Base-by-base conservation (phyloP, 2,888 invertebrate genomes). In the Ypsolopha scabrella region DNA sequence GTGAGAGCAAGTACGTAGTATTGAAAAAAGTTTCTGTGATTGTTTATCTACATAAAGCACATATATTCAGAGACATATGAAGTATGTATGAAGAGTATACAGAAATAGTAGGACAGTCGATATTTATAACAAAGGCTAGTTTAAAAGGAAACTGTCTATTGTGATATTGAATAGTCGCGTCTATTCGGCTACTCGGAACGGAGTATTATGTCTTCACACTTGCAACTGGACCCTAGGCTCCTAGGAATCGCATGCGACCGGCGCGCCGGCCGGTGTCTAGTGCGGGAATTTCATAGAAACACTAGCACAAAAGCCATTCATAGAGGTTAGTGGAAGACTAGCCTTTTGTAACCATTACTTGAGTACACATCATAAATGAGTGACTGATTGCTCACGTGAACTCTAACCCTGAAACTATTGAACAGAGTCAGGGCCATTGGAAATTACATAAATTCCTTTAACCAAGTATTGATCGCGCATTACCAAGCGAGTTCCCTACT, bases 71-170 rank as follows among this genome's bases (percentile, higher is more conserved):
- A n/a, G n/a, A 24, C 24, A 24, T 24, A 24, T 3, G 2, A 24
- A 24, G 2, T 24, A 24, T 24, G 4, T 4, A 24, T 24, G 24
- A 24, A 3, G 24, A 24, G 24, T 24, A 24, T 24, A 24, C 4
- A 24, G 24, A 24, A 24, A 3, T 4, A 24, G 2, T 24, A 24
- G 24, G 24, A 24, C 24, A 24, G 24, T 4, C 2, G 24, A 24
- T 24, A 2, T 24, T 36, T 46, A 44, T 72, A 69, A 82, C 82
- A 82, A 81, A 77, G 80, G 78, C 74, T 64, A 72, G 71, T 80
- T 80, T 78, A 68, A n/a, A 64, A 65, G 73, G 69, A 80, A 81
- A 83, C 67, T 62, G 68, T 66, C 81, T 69, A 82, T 85, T 83
- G 83, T 83, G 74, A 64, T 68, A 72, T 62, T 70, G 70, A 69